These are phyloP conservation scores for Philotrypesis tridentata DNA, from an alignment of 1,140 invertebrate genomes.

Conservation along the genomic window DNA sequence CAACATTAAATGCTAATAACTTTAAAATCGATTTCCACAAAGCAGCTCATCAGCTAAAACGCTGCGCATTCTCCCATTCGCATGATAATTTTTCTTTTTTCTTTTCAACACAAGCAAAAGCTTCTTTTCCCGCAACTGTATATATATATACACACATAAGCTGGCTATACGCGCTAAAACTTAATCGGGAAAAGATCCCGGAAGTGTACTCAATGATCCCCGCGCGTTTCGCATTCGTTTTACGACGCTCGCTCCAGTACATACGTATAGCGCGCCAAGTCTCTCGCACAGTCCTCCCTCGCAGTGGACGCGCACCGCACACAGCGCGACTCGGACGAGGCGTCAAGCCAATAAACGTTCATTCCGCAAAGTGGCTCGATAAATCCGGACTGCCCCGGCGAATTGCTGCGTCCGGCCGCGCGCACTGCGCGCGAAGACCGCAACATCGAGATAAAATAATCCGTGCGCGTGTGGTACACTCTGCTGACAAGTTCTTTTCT, in stretches of 20 bases:
- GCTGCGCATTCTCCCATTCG: too few species aligned
- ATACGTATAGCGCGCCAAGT: too few species aligned
- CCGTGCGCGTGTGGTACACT: neutral
- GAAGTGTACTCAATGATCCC: neutral
- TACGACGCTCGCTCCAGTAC: constrained; percentile 7
- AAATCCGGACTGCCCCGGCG: constrained; percentile 9
- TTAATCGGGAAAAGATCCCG: neutral
- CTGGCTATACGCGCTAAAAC: neutral
- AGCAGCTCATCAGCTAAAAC: too few species aligned
- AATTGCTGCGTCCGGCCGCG: neutral
- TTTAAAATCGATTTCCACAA: too few species aligned
- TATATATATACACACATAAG: too few species aligned
- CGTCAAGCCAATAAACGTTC: constrained; percentile 39
- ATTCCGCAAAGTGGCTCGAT: constrained; percentile 36
- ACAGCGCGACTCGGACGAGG: constrained; percentile 7
- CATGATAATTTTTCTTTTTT: too few species aligned
- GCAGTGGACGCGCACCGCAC: neutral
- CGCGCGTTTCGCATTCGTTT: neutral
- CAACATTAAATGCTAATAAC: too few species aligned
- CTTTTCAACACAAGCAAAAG: too few species aligned
- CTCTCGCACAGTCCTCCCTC: neutral
- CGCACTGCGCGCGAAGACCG: too few species aligned
- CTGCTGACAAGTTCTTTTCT: too few species aligned
- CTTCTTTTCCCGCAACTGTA: too few species aligned
- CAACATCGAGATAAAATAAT: constrained; percentile 33